Base-by-base conservation (phyloP, 2,113 vertebrate genomes). In the Siphamia tubifer region DNA sequence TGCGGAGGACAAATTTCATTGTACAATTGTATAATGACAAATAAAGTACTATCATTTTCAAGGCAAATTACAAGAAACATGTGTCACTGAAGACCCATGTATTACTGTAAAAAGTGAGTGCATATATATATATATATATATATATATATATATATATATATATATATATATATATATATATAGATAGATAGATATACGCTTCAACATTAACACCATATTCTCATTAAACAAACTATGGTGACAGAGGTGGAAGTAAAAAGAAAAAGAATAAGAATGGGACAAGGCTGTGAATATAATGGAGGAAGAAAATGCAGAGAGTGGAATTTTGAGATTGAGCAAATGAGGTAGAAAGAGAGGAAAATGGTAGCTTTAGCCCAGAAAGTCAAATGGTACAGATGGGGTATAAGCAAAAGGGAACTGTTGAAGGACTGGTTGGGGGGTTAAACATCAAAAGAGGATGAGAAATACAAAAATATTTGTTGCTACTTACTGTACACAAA, bases 81-180 rank as follows among this genome's bases (percentile, higher is more conserved):
- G 16, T 34, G 15, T 45, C 35, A 66, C 24, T 56, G 57, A 34
- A 42, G n/a, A 47, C 55, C 24, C 52, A 55, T 51, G 20, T n/a
- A 75, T 66, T 57, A 66, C 23, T 65, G 43, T 25, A 15, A 23
- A 40, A 47, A 60, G 39, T 32, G 44, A 53, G 54, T 49, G 34
- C 40, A 19, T 42, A 1, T 12, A 48, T 8, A 30, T 13, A 27
- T 28, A 6, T 2, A 34, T n/a, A n/a, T n/a, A n/a, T n/a, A n/a
- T n/a, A 19, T 42, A 1, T 12, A 48, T 8, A 30, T 13, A 27
- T 28, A 6, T 2, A 34, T n/a, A 19, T 42, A 1, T 12, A 48
- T 8, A 30, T 13, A 27, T 28, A 6, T 2, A 34, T n/a, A 19
- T 42, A 1, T 12, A 48, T 8, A 30, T 13, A 27, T 28, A 6